Evolutionary conservation across 2,113 vertebrate species (phyloP).

Genomic region (Leptobrachium ailaonicum): DNA sequence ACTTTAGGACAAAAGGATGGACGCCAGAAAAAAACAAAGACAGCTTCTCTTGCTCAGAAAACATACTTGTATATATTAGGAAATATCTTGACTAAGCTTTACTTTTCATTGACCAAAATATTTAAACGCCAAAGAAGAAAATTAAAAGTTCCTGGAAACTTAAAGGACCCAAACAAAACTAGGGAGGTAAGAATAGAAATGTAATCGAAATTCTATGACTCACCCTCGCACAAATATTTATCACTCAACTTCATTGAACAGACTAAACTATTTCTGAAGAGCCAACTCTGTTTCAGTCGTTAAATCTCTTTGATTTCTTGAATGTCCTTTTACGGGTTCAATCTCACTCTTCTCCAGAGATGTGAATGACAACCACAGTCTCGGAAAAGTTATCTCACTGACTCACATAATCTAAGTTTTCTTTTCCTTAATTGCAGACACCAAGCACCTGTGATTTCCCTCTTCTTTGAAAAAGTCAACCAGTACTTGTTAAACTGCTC

Average conservation of each 20-base stretch:
- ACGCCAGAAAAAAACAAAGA: conserved; percentile 50
- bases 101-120: conserved; percentile 62
- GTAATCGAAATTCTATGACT: conserved; percentile 40
- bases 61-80: conserved; percentile 54
- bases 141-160: conserved; percentile 58
- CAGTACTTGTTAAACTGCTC: conserved; percentile 61
- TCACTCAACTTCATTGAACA: conserved; percentile 49
- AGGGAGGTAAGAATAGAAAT: conserved; percentile 51
- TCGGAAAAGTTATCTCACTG: neutral
- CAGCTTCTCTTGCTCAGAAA: conserved; percentile 43
- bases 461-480: conserved; percentile 54
- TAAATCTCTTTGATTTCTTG: conserved; percentile 28
- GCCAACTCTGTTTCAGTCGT: conserved; percentile 47
- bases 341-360: conserved; percentile 29
- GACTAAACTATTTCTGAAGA: conserved; percentile 17
- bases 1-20: conserved; percentile 34
- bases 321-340: conserved; percentile 12
- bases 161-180: conserved; percentile 53
- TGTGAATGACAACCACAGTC: conserved; percentile 5
- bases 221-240: conserved; percentile 53
- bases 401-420: conserved; percentile 30
- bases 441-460: conserved; percentile 58
- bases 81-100: conserved; percentile 57
- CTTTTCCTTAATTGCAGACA: conserved; percentile 49
- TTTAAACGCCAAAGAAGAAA: conserved; percentile 53